These are phyloP conservation scores for Palythoa grandis DNA, from an alignment of 92 coral and sea anemone genomes.

Conservation along the genomic window DNA sequence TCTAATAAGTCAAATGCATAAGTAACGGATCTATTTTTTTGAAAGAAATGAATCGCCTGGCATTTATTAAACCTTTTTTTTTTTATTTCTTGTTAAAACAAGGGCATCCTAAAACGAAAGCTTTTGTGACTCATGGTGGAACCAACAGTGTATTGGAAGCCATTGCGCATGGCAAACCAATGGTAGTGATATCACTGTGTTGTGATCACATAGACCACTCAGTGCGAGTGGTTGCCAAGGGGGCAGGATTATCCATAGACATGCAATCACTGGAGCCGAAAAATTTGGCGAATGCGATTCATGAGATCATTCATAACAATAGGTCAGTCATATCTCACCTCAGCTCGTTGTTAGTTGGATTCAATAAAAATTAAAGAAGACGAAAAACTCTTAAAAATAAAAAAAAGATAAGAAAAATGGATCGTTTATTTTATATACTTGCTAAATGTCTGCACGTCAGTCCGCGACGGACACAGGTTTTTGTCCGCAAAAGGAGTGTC, in stretches of 20 bases:
- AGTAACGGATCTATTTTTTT: no score
- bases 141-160: slow-evolving; percentile 43
- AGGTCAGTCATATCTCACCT: not conserved
- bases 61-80: not conserved
- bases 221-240: slow-evolving; percentile 28
- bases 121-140: slow-evolving; percentile 37
- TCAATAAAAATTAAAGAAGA: no score
- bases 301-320: not conserved
- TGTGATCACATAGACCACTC: slow-evolving; percentile 42
- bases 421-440: no score
- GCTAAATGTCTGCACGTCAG: no score
- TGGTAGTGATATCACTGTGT: slow-evolving; percentile 46
- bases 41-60: not conserved
- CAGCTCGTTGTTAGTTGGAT: not conserved
- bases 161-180: slow-evolving; percentile 46
- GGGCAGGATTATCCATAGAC: slow-evolving; percentile 22
- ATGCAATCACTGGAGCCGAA: slow-evolving; percentile 19
- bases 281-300: slow-evolving; percentile 15
- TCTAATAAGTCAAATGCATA: no score
- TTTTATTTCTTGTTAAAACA: not conserved
- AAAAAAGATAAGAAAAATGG: no score
- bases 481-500: no score
- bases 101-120: slow-evolving; percentile 44
- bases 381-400: no score
- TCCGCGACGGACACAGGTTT: no score